Percentiles rank a stretch among this genome's conserved stretches.
Conservation (phyloP, 2,113 vertebrate species). For the Cyrtonyx montezumae region DNA sequence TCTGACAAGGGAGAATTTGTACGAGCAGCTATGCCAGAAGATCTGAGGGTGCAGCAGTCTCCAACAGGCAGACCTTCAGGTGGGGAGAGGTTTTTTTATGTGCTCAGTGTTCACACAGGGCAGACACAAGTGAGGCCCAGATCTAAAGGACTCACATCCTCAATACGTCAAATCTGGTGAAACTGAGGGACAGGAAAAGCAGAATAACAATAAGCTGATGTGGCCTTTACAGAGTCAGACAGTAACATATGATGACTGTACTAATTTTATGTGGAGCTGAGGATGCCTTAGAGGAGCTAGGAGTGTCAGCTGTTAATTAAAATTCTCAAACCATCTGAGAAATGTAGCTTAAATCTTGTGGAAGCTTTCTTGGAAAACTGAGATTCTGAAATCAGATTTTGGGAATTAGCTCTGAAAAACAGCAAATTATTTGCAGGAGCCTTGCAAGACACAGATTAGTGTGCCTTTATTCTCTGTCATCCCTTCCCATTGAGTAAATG, state of each 20-base stretch:
- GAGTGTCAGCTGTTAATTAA: background rate
- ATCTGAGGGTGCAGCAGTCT: constrained; percentile 15
- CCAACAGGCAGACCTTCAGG: background rate
- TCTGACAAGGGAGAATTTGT: background rate
- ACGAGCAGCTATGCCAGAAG: constrained; percentile 5
- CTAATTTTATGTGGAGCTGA: background rate
- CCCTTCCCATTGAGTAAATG: background rate
- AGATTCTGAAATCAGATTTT: background rate
- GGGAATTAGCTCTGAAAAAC: background rate
- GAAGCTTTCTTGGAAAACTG: background rate
- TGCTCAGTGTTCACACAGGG: background rate
- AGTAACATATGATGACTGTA: background rate
- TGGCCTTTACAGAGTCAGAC: background rate
- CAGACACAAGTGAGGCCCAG: background rate
- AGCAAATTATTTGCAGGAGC: background rate
- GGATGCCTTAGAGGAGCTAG: background rate
- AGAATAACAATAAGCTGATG: background rate
- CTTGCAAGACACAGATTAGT: background rate
- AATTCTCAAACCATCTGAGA: background rate
- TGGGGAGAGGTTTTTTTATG: background rate
- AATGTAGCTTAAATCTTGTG: background rate
- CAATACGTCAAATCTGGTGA: background rate
- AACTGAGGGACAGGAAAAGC: background rate
- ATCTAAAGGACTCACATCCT: constrained; percentile 5
- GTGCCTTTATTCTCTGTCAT: background rate